phyloP scores from a whole-genome alignment of 2,888 invertebrate genomes.

The Apotomis capreana region DNA sequence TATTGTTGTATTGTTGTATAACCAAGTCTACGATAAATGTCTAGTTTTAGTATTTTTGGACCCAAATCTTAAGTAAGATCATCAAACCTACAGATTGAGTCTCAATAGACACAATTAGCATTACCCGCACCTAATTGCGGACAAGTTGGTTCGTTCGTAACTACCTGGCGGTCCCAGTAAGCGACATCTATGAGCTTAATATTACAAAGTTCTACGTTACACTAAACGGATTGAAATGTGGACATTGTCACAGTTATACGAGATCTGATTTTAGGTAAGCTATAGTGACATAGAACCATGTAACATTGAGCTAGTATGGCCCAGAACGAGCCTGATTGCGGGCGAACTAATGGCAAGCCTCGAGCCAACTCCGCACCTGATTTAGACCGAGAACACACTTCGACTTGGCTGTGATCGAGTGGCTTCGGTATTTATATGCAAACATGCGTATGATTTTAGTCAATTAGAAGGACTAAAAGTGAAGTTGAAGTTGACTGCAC shows the following conservation, averaged over 20 bases:
- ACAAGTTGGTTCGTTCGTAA: conserved; percentile 48
- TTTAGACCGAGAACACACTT: conserved; percentile 44
- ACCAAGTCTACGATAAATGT: neutral
- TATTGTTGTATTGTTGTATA: too few species aligned
- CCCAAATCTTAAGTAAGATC: neutral
- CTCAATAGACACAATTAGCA: conserved; percentile 9
- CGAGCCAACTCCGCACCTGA: conserved; percentile 56
- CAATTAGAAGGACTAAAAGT: too few species aligned
- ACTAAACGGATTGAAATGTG: too few species aligned
- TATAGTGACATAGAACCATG: too few species aligned
- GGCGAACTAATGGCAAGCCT: conserved; percentile 51
- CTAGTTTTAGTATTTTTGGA: neutral
- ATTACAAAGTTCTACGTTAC: too few species aligned
- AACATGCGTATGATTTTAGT: too few species aligned
- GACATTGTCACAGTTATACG: too few species aligned
- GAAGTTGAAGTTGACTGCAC: too few species aligned
- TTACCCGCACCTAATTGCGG: conserved; percentile 21
- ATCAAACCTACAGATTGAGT: neutral
- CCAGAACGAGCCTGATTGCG: conserved; percentile 47
- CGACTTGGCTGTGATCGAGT: neutral
- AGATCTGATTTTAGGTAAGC: too few species aligned
- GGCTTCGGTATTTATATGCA: too few species aligned
- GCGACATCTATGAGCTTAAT: conserved; percentile 14
- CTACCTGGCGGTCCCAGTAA: conserved; percentile 48
- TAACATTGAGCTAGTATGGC: neutral